Evolutionary conservation across 2,797 vertebrate genomes (phyloP), one percentile per base, ranked within the genome.

Genomic region (Potorous gilbertii): DNA sequence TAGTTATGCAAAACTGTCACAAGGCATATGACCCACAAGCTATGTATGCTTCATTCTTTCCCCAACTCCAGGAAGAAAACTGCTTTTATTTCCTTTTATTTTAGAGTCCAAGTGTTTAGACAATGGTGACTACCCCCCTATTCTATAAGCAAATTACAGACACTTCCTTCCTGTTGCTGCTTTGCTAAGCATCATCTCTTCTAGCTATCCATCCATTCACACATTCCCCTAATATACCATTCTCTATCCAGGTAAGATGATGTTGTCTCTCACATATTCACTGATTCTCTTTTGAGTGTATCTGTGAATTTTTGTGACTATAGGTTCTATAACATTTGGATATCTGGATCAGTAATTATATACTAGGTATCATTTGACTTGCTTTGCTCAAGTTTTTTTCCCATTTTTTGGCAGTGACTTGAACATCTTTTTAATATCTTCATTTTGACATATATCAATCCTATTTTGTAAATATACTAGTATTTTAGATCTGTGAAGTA

Each of bases 381-480:
- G 1, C 11, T 95, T 89, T 56, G 31, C 59, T 93, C 54, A 54
- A 1, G 55, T 93, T 94, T n/a, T n/a, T 62, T n/a, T n/a, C 2
- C 3, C 8, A 55, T 93, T 92, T 92, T 81, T 66, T 56, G 57
- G 91, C 55, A 87, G 40, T 24, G 16, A 87, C 56, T 62, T 55
- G 62, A 74, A 31, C 56, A 55, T 59, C 52, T 52, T 55, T n/a
- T 29, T 56, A 4, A 27, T n/a, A 18, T 59, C 81, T n/a, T 90
- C 29, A 8, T 11, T 14, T 52, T 91, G 46, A 62, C 0, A 8
- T 9, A 1, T 24, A 10, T 54, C 66, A 54, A 1, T 92, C 90
- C 62, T 56, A 0, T 2, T 1, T n/a, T 34, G 0, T 2, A 12
- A 31, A 24, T n/a, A 14, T 27, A 28, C 34, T 62, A 16, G 40